phyloP scores from a whole-genome alignment of 2,888 invertebrate genomes.

The Apamea sordens region DNA sequence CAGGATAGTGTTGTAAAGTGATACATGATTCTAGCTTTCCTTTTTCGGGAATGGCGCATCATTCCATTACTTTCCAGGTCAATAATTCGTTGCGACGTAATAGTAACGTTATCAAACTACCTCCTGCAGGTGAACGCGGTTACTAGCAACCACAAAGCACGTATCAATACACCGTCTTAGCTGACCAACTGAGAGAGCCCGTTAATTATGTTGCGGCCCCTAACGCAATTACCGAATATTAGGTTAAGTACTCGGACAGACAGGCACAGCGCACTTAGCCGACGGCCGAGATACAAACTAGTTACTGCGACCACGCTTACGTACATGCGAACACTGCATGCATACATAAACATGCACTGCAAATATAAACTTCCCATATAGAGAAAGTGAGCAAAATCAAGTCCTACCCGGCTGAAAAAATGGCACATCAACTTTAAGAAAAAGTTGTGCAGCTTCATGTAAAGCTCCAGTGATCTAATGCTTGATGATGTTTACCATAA shows the following conservation, averaged over 20 bases:
- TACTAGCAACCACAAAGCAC: conserved; percentile 75
- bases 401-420: not conserved
- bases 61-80: not conserved
- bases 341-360: conserved; percentile 52
- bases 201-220: conserved; percentile 86
- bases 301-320: conserved; percentile 72
- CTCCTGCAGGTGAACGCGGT: conserved; percentile 16
- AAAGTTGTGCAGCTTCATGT: not conserved
- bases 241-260: conserved; percentile 87
- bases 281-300: conserved; percentile 84
- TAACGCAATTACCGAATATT: conserved; percentile 89
- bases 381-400: not conserved
- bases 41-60: not conserved
- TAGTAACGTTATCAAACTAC: not conserved
- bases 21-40: not conserved
- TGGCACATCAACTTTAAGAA: not conserved
- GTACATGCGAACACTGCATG: conserved; percentile 59
- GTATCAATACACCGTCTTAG: conserved; percentile 82
- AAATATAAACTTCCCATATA: conserved; percentile 47
- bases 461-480: not conserved
- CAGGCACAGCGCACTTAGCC: conserved; percentile 84
- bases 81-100: not conserved
- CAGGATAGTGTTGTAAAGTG: not conserved
- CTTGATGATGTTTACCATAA: not conserved
- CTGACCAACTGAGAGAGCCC: conserved; percentile 81